phyloP scores from a whole-genome alignment of 2,888 invertebrate genomes.

The Philereme vetulata region DNA sequence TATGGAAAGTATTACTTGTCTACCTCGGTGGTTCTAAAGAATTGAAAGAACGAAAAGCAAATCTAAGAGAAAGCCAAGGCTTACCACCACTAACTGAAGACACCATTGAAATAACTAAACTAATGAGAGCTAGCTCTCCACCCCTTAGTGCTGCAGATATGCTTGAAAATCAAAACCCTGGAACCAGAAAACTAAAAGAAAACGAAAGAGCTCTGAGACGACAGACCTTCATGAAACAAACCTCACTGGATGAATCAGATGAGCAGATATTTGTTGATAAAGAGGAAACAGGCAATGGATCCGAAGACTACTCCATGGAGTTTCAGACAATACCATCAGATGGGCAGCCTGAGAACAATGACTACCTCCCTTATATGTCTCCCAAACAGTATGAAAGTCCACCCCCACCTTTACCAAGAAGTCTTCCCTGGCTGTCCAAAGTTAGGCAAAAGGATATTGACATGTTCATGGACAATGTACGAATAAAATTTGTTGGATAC shows the following conservation, averaged over 20 bases:
- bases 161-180: constrained; percentile 92
- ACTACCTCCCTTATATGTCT: constrained; percentile 73
- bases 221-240: constrained; percentile 95
- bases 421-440: constrained; percentile 98
- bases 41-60: constrained; percentile 89
- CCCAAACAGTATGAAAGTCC: constrained; percentile 76
- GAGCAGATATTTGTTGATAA: constrained; percentile 89
- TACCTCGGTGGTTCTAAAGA: constrained; percentile 96
- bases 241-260: constrained; percentile 92
- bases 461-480: constrained; percentile 93
- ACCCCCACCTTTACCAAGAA: constrained; percentile 78
- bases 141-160: constrained; percentile 96
- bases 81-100: constrained; percentile 94
- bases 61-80: constrained; percentile 87
- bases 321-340: constrained; percentile 80
- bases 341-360: constrained; percentile 65
- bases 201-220: constrained; percentile 87
- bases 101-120: constrained; percentile 95
- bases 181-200: constrained; percentile 82
- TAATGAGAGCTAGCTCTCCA: constrained; percentile 97
- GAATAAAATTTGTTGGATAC: constrained; percentile 98
- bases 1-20: constrained; percentile 98
- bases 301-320: constrained; percentile 85
- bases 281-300: constrained; percentile 85
- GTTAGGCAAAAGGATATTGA: constrained; percentile 97